Evolutionary conservation across 1,140 invertebrate species (phyloP).

Genomic region (Zophobas atratus): DNA sequence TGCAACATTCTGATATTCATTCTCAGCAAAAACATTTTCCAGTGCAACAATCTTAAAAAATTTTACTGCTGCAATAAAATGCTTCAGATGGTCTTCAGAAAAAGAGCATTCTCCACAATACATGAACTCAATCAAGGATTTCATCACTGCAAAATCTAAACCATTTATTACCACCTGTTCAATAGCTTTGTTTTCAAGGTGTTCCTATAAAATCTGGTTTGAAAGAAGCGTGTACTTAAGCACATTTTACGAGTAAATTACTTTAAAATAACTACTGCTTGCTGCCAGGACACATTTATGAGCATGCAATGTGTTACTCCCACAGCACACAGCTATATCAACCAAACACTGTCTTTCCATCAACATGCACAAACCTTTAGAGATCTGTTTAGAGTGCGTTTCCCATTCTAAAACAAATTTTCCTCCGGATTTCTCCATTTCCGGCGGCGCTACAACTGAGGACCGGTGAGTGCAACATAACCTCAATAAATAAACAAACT

Average conservation of each 20-base stretch:
- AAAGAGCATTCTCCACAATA: constrained; percentile 65
- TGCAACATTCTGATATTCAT: constrained; percentile 47
- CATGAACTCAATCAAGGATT: constrained; percentile 65
- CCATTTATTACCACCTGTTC: constrained; percentile 64
- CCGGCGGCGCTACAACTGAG: neutral
- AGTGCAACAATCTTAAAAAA: constrained; percentile 63
- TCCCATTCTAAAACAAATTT: constrained; percentile 62
- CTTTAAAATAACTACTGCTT: constrained; percentile 46
- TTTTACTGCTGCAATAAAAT: constrained; percentile 63
- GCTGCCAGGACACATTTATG: constrained; percentile 66
- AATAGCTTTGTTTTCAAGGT: constrained; percentile 57
- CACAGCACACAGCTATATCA: constrained; percentile 65
- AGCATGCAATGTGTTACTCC: constrained; percentile 63
- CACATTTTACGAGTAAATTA: constrained; percentile 9
- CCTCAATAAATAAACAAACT: neutral
- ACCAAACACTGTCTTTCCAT: constrained; percentile 66
- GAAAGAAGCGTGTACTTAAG: constrained; percentile 45
- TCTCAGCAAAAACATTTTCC: constrained; percentile 59
- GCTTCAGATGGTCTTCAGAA: constrained; percentile 62
- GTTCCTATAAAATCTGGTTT: constrained; percentile 51
- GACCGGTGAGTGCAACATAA: neutral
- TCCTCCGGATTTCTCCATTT: constrained; percentile 56
- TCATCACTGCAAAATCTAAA: constrained; percentile 63
- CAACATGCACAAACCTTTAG: constrained; percentile 61
- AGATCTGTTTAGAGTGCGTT: constrained; percentile 60